Percentiles rank a stretch among this genome's conserved stretches.
These are phyloP conservation scores for Carlito syrichta DNA, from an alignment of 2,113 vertebrate species.

Conservation along the genomic window DNA sequence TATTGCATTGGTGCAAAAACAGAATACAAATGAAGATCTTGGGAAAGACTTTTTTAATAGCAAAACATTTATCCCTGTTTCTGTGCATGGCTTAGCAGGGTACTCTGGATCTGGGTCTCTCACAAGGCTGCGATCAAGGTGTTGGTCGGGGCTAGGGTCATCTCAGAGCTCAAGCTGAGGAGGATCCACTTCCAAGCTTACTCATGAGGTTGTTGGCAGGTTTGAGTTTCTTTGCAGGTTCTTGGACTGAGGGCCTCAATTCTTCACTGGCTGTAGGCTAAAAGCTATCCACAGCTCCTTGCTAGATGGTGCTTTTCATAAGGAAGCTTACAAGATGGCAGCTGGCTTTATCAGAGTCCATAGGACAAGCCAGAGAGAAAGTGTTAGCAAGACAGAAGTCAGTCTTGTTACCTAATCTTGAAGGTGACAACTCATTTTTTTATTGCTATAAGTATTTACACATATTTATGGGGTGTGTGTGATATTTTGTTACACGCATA, in stretches of 20 bases:
- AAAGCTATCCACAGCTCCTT: not conserved
- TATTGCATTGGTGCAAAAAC: not conserved
- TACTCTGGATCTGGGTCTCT: no score
- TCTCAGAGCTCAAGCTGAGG: no score
- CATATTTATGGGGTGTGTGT: not conserved
- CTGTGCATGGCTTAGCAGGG: no score
- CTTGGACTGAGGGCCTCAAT: no score
- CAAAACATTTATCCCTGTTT: not conserved
- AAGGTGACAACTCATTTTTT: not conserved
- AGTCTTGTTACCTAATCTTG: not conserved
- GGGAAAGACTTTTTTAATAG: not conserved
- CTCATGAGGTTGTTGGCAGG: no score
- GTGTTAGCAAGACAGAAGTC: not conserved
- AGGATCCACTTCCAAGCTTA: no score
- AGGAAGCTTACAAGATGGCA: not conserved
- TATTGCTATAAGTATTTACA: not conserved
- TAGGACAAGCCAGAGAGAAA: not conserved
- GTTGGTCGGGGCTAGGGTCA: no score
- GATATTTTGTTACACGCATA: not conserved
- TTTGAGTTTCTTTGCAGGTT: no score
- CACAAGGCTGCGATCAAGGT: no score
- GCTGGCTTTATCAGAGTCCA: not conserved
- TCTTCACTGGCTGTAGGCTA: no score
- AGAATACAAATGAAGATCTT: not conserved
- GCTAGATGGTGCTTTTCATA: not conserved